phyloP scores from a whole-genome alignment of 53 echinoderm and acorn worm genomes.

The Echinometra lucunter region DNA sequence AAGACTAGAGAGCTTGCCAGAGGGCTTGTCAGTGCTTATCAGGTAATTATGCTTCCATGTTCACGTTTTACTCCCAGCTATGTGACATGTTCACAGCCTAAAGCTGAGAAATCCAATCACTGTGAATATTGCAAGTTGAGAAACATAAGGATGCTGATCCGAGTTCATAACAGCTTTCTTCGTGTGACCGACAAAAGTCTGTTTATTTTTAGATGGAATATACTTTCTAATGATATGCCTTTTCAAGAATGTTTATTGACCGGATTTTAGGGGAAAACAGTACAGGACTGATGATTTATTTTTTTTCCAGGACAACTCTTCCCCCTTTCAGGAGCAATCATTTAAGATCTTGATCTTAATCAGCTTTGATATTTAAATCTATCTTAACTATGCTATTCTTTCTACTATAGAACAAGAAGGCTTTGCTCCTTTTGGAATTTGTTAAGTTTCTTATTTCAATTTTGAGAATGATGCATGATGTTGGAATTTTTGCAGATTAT shows the following conservation, averaged over 20 bases:
- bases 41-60: constrained; percentile 32
- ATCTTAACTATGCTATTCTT: too few relatives aligned
- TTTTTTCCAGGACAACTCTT: neutral
- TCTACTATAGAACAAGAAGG: too few relatives aligned
- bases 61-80: neutral
- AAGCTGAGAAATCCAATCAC: neutral
- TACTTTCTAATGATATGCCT: too few relatives aligned
- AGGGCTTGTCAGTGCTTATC: neutral
- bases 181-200: neutral
- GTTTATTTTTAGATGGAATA: neutral
- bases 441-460: too few relatives aligned
- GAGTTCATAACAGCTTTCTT: neutral
- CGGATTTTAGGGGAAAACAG: too few relatives aligned
- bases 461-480: too few relatives aligned
- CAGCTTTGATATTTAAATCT: too few relatives aligned
- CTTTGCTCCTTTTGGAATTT: too few relatives aligned
- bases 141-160: neutral
- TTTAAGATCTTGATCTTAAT: neutral
- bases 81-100: neutral
- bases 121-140: neutral
- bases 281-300: too few relatives aligned
- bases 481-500: too few relatives aligned
- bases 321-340: neutral
- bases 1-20: neutral
- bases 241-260: neutral